Evolutionary conservation across 2,888 invertebrate genomes (phyloP).

Genomic region (Terebella lapidaria): DNA sequence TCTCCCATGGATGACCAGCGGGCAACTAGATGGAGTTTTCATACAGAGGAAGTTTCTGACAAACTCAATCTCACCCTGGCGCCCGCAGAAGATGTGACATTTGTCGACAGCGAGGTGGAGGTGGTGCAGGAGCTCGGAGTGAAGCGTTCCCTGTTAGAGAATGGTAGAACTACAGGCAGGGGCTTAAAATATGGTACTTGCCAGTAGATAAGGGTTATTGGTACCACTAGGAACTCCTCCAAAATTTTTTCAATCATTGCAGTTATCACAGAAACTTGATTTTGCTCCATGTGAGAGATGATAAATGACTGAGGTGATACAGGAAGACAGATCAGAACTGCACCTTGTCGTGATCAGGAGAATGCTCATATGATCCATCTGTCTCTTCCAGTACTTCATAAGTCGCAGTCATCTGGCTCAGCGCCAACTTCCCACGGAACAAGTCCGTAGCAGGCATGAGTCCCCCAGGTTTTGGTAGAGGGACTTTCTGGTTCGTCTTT

Average conservation of each 20-base stretch:
- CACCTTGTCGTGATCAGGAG: too few relatives aligned
- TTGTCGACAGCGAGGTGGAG: conserved; percentile 6
- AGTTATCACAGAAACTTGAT: too few relatives aligned
- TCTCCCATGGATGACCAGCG: conserved; percentile 9
- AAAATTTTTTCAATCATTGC: too few relatives aligned
- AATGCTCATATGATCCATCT: too few relatives aligned
- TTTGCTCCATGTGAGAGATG: too few relatives aligned
- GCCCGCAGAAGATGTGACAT: conserved; percentile 20
- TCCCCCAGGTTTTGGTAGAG: too few relatives aligned
- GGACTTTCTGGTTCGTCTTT: background rate
- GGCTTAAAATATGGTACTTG: too few relatives aligned
- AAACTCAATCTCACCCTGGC: conserved; percentile 6
- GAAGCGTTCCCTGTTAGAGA: background rate
- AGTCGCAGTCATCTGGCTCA: background rate
- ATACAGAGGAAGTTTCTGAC: background rate
- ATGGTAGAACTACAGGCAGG: background rate
- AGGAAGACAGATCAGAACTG: too few relatives aligned
- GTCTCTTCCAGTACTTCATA: background rate
- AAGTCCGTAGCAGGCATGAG: conserved; percentile 1
- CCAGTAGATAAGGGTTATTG: too few relatives aligned
- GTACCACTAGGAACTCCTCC: too few relatives aligned
- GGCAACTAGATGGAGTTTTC: background rate
- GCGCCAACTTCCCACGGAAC: background rate
- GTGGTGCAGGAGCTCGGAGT: conserved; percentile 9
- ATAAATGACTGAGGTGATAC: too few relatives aligned